phyloP scores from a whole-genome alignment of 2,888 invertebrate genomes.

The Dasysyrphus tricinctus region DNA sequence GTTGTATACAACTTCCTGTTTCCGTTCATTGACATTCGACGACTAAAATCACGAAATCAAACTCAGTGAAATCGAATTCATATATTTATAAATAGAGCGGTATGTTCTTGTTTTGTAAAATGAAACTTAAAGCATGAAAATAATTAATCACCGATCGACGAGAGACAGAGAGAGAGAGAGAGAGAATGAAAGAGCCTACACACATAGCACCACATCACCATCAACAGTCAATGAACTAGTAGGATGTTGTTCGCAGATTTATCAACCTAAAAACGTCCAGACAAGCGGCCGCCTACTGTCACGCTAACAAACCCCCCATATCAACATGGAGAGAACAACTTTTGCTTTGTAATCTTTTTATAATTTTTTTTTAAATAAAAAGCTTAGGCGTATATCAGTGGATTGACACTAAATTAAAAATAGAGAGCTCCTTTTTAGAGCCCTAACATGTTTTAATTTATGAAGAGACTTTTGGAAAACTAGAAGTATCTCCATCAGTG shows the following conservation, averaged over 20 bases:
- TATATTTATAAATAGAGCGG: neutral
- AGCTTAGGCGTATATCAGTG: slow-evolving; percentile 31
- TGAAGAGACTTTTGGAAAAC: slow-evolving; percentile 30
- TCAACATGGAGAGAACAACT: slow-evolving; percentile 5
- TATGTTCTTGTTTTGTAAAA: slow-evolving; percentile 52
- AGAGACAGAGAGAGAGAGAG: neutral
- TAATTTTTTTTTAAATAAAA: neutral
- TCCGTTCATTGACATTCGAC: slow-evolving; percentile 61
- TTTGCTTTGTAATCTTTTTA: slow-evolving; percentile 3
- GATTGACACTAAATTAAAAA: slow-evolving; percentile 16
- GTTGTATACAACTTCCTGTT: slow-evolving; percentile 62
- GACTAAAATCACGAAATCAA: slow-evolving; percentile 42
- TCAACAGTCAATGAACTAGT: slow-evolving; percentile 56
- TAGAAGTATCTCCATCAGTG: slow-evolving; percentile 40
- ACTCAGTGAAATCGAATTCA: slow-evolving; percentile 35
- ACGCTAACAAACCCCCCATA: slow-evolving; percentile 9
- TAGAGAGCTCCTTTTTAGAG: slow-evolving; percentile 9
- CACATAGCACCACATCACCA: slow-evolving; percentile 15
- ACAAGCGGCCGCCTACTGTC: slow-evolving; percentile 35
- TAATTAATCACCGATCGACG: slow-evolving; percentile 50
- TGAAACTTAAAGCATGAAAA: slow-evolving; percentile 36
- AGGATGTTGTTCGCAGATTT: slow-evolving; percentile 21
- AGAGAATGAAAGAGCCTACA: slow-evolving; percentile 33
- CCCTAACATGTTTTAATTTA: slow-evolving; percentile 34
- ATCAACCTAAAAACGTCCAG: slow-evolving; percentile 32